Evolutionary conservation across 2,797 vertebrate genomes (phyloP).

Genomic region (Pygocentrus nattereri): DNA sequence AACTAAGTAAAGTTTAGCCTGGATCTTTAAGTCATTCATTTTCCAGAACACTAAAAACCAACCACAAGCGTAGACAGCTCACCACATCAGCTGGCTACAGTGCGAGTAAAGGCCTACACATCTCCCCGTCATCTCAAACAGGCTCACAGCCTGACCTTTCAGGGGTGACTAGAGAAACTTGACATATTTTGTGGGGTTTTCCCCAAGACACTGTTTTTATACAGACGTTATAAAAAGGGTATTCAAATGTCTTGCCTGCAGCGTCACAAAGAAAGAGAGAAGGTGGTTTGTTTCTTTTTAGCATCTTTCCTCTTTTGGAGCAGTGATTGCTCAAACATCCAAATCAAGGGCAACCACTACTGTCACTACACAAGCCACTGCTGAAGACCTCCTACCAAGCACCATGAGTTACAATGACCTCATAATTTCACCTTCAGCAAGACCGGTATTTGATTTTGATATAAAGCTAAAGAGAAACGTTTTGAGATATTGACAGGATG

Average conservation of each 20-base stretch:
- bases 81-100: slow-evolving; percentile 42
- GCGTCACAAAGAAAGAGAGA: slow-evolving; percentile 5
- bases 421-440: neutral
- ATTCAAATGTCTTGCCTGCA: slow-evolving; percentile 27
- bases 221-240: slow-evolving; percentile 67
- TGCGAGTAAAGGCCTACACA: neutral
- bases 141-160: slow-evolving; percentile 45
- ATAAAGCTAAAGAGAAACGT: neutral
- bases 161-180: slow-evolving; percentile 40
- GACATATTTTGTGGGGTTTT: slow-evolving; percentile 66
- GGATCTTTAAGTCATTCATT: slow-evolving; percentile 7
- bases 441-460: neutral
- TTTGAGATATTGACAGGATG: neutral
- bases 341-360: neutral
- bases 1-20: neutral
- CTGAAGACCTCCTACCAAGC: neutral
- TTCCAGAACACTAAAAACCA: slow-evolving; percentile 24
- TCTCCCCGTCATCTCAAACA: slow-evolving; percentile 15
- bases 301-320: neutral
- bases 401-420: too few species aligned
- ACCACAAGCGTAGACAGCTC: slow-evolving; percentile 7
- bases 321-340: neutral
- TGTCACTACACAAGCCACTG: neutral
- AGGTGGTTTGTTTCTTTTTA: neutral
- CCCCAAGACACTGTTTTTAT: slow-evolving; percentile 54